Base-by-base conservation (phyloP, 1,140 invertebrate genomes). In the Amphibalanus amphitrite region DNA sequence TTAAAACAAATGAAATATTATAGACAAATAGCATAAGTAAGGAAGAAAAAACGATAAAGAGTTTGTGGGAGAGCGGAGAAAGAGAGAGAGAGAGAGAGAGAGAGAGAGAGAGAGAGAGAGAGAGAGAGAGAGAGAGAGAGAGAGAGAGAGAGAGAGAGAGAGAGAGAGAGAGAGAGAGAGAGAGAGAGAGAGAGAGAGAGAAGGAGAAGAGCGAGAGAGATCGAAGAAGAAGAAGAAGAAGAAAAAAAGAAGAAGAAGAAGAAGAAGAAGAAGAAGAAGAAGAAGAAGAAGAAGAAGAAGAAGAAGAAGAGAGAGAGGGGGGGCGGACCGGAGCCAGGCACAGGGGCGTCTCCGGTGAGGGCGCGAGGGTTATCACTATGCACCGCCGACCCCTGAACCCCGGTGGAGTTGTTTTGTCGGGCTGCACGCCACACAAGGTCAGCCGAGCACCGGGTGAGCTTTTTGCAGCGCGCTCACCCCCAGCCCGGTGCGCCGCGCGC, bases 121-220 rank as follows among this genome's bases (percentile, higher is more conserved):
- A 17, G 68, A 69, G 68, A 23, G 68, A 23, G 23, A 69, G 68
- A 69, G 68, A 23, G 68, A 69, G 68, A 69, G 68, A 69, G 68
- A 23, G 68, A 69, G 68, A 69, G 68, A 69, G 68, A 69, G 68
- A 69, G 68, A 69, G 68, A 23, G 68, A 69, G 68, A 69, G 68
- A 69, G 68, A 23, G 68, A 69, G 68, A 69, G 23, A 69, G 68
- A 23, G 68, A 69, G 68, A 69, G 4, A 8, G 68, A 23, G 68
- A 69, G 68, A 69, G 68, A 69, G 68, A 23, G 68, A 69, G 68
- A 69, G 68, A 69, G 68, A 23, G 68, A 69, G 68, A 69, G 68
- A 69, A 17, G 23, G 10, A 69, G 20, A 13, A 38, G 15, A 38
- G 33, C 33, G n/a, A n/a, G n/a, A n/a, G n/a, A 38, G 33, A 38